These are phyloP conservation scores for Natrix natrix DNA, from an alignment of 2,797 vertebrate genomes.

Conservation along the genomic window DNA sequence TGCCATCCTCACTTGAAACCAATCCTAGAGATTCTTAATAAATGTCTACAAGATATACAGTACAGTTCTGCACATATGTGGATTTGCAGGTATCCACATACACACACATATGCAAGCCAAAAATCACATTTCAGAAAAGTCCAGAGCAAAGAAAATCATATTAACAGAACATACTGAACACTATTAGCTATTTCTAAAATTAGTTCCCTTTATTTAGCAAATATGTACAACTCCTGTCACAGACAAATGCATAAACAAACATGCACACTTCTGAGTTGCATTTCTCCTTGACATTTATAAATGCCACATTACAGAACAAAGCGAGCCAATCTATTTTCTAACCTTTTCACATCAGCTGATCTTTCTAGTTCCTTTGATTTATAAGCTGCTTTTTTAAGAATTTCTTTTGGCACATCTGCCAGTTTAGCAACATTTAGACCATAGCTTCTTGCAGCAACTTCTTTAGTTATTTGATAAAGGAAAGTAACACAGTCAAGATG, in stretches of 20 bases:
- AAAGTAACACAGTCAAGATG: conserved; percentile 91
- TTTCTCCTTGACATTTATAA: neutral
- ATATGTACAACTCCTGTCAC: neutral
- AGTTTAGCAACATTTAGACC: conserved; percentile 94
- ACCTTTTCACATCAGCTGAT: conserved; percentile 85
- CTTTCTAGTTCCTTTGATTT: conserved; percentile 90
- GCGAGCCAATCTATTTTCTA: conserved; percentile 36
- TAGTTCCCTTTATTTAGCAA: neutral
- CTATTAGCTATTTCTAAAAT: neutral
- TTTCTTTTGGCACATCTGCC: conserved; percentile 84
- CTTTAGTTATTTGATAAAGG: conserved; percentile 91
- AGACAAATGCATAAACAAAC: neutral
- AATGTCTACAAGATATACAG: neutral
- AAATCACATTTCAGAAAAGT: neutral
- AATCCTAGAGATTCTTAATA: neutral
- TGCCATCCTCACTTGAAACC: neutral
- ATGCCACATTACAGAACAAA: conserved; percentile 23
- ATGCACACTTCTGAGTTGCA: neutral
- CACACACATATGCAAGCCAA: neutral
- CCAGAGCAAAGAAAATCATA: neutral
- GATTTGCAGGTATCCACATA: neutral
- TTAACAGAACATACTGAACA: neutral
- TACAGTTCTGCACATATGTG: neutral
- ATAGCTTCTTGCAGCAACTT: conserved; percentile 88
- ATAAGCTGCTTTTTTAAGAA: conserved; percentile 83